Base-by-base conservation (phyloP, 1,140 invertebrate genomes). In the Nymphalis io region DNA sequence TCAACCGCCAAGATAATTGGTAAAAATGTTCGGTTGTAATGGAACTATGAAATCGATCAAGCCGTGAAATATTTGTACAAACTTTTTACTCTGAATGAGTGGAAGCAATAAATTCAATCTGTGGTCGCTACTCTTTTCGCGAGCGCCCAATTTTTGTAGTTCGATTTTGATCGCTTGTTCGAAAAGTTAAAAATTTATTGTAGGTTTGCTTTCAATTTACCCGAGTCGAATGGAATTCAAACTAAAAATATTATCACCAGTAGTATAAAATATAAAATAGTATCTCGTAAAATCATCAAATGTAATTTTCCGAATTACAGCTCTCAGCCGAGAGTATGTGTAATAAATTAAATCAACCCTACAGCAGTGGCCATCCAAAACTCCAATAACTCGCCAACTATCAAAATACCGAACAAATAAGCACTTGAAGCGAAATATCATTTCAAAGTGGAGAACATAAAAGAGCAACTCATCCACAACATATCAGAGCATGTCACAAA, bases 131-230 rank as follows among this genome's bases (percentile, higher is more conserved):
- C 85, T 84, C 81, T 87, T 88, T 87, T 87, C 83, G 76, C 62
- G 68, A 59, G 71, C 70, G 74, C 72, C 79, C 79, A 85, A 83
- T 89, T 89, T 88, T 89, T 88, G 79, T 87, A 89, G 84, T 89
- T 83, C 81, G 78, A 86, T 88, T 88, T 86, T 86, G 87, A 91
- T 89, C 86, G 89, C 84, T 89, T 84, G 83, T 88, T 88, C 77
- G 81, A 79, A 87, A 89, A 91, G 89, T 91, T 88, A 80, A 88
- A 87, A 89, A 89, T 91, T 91, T 89, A 91, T 89, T 83, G 79
- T 81, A 79, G 63, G 76, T 81, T 80, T 75, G 80, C 82, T 89
- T 88, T 83, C 87, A 89, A 91, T 91, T 87, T 85, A 82, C 39
- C 74, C 63, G 57, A 69, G 75, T 67, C 75, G 79, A 82, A 42